phyloP scores from a whole-genome alignment of 2,797 vertebrate species.

The Phaenicophaeus curvirostris region DNA sequence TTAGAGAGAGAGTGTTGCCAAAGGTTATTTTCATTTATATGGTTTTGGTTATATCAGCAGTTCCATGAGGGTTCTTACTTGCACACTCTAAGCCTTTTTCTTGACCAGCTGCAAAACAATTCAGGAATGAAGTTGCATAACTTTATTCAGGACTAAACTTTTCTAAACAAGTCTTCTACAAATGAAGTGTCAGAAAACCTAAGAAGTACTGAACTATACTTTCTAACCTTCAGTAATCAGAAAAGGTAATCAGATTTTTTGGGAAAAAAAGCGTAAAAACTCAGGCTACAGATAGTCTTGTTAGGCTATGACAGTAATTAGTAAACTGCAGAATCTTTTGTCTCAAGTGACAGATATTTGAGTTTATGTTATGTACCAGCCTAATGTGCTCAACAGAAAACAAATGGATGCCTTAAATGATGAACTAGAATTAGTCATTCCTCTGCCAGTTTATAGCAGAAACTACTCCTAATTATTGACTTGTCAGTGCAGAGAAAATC shows the following conservation, averaged over 20 bases:
- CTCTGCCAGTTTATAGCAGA: background rate
- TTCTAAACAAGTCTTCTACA: background rate
- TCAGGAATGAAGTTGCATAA: background rate
- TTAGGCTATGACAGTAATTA: background rate
- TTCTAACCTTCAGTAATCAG: background rate
- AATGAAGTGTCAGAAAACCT: background rate
- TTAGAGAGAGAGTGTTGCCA: background rate
- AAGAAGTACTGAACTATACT: background rate
- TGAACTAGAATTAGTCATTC: background rate
- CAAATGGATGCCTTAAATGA: background rate
- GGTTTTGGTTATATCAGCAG: background rate
- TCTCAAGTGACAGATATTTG: background rate
- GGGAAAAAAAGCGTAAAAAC: background rate
- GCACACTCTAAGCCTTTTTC: background rate
- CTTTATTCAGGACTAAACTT: background rate
- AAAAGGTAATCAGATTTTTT: background rate
- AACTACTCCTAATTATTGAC: background rate
- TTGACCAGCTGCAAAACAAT: background rate
- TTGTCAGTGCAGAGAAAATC: background rate
- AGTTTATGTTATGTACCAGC: background rate
- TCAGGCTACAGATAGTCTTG: background rate
- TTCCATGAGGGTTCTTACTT: background rate
- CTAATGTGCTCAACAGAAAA: background rate
- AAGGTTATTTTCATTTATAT: background rate
- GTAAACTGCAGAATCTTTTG: background rate